These are phyloP conservation scores for Drosophila histrio DNA, from an alignment of 2,888 invertebrate genomes.

Conservation along the genomic window DNA sequence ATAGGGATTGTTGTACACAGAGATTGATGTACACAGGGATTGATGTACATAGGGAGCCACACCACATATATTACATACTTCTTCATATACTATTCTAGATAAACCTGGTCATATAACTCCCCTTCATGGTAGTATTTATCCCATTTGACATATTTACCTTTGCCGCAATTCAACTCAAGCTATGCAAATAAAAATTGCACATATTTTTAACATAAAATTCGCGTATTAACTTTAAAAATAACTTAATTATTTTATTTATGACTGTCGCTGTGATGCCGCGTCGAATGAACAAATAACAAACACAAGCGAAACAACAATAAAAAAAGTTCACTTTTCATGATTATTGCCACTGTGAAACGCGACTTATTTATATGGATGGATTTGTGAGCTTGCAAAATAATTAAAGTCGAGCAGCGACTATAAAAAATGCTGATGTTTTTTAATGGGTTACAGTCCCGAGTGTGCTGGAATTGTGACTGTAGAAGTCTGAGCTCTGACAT, in stretches of 20 bases:
- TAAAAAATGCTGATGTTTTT: conserved; percentile 27
- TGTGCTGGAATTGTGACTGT: not conserved
- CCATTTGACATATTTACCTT: not conserved
- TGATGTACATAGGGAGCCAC: no score
- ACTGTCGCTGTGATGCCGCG: not conserved
- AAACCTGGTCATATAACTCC: no score
- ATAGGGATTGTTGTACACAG: no score
- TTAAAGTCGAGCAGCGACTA: conserved; percentile 42
- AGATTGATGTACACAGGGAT: no score
- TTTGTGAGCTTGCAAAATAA: conserved; percentile 51
- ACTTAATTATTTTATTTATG: conserved; percentile 40
- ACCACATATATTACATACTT: no score
- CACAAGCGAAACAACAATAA: conserved; percentile 16
- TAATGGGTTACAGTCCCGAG: conserved; percentile 25
- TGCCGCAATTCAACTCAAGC: not conserved
- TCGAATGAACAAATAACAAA: conserved; percentile 5
- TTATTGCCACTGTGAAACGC: conserved; percentile 18
- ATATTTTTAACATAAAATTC: conserved; percentile 10
- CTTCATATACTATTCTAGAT: no score
- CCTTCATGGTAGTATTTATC: not conserved
- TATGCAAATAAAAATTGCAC: conserved; percentile 14
- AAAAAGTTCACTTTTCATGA: conserved; percentile 30
- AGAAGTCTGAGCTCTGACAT: conserved; percentile 15
- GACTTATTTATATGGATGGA: conserved; percentile 28
- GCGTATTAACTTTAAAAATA: conserved; percentile 37